Evolutionary conservation across 2,888 invertebrate species (phyloP).

Genomic region (Cryptophagus acutangulus): DNA sequence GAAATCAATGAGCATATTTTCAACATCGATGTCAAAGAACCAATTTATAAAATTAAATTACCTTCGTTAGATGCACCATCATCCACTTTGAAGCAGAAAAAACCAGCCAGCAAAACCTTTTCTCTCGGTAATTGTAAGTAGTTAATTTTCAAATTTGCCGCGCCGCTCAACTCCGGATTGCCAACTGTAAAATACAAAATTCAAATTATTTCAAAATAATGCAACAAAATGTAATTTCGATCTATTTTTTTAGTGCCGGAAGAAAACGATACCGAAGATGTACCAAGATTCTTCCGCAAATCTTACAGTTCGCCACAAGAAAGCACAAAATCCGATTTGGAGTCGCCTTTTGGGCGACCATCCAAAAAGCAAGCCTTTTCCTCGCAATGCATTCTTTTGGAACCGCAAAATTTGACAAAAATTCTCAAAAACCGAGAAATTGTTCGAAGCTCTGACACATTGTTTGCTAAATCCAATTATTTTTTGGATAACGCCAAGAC

Average conservation of each 20-base stretch:
- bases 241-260: constrained; percentile 50
- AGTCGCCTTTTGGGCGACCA: constrained; percentile 39
- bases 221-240: no score
- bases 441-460: constrained; percentile 44
- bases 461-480: constrained; percentile 44
- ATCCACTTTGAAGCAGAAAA: constrained; percentile 50
- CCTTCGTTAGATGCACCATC: constrained; percentile 52
- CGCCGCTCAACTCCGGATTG: not conserved
- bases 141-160: not conserved
- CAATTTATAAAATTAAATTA: constrained; percentile 48
- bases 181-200: no score
- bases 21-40: constrained; percentile 42
- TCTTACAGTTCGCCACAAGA: constrained; percentile 48
- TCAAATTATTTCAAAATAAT: not conserved
- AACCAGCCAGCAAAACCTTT: constrained; percentile 39
- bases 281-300: constrained; percentile 36
- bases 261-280: constrained; percentile 42
- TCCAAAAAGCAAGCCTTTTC: constrained; percentile 37
- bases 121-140: constrained; percentile 45
- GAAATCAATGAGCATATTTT: constrained; percentile 45
- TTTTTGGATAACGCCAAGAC: constrained; percentile 32
- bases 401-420: constrained; percentile 46
- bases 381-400: constrained; percentile 41
- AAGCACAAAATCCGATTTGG: constrained; percentile 38
- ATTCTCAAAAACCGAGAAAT: constrained; percentile 47